Evolutionary conservation across 2,888 invertebrate species (phyloP), one percentile per base, ranked within the genome.

Genomic region (Amblyteles armatorius): DNA sequence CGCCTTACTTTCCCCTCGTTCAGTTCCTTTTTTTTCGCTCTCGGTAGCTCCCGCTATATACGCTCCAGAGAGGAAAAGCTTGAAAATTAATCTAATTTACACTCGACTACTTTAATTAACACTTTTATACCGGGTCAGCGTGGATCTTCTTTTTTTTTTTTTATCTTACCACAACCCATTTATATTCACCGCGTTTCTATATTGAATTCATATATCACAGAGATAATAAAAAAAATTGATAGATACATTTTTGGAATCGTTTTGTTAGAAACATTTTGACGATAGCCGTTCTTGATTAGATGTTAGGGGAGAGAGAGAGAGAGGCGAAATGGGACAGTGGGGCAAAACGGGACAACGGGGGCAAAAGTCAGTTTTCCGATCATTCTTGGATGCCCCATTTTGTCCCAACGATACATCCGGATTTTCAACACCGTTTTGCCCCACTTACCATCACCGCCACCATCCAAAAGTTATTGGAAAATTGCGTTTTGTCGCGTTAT

Each of bases 51-150:
- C n/a, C 16, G 16, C 63, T 33, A 29, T 22, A 78, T 50, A 68
- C 13, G 29, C 76, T 65, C 52, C 72, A 57, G 11, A 26, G 60
- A 33, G 48, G 19, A 78, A 65, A 57, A 50, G 26, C 63, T 73
- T 71, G 26, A 74, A 72, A 74, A 52, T 50, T 13, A 71, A 79
- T 65, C 57, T 81, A 78, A 78, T 81, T 83, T 65, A 74, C 69
- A 63, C 68, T 57, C 26, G 44, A 78, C 76, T 50, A 63, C 29
- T 79, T 79, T 84, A 78, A 81, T 83, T 71, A 81, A 65, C 55
- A 52, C 50, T 29, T 79, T 78, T 40, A 67, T 7, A 26, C 22
- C 60, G 26, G 44, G 68, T 65, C 22, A 33, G 36, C 19, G 19
- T 19, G 36, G 50, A 36, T 16, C 55, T 16, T 22, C 26, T 29